Conservation (phyloP, 2,113 vertebrate genomes). For the Cisticola juncidis region DNA sequence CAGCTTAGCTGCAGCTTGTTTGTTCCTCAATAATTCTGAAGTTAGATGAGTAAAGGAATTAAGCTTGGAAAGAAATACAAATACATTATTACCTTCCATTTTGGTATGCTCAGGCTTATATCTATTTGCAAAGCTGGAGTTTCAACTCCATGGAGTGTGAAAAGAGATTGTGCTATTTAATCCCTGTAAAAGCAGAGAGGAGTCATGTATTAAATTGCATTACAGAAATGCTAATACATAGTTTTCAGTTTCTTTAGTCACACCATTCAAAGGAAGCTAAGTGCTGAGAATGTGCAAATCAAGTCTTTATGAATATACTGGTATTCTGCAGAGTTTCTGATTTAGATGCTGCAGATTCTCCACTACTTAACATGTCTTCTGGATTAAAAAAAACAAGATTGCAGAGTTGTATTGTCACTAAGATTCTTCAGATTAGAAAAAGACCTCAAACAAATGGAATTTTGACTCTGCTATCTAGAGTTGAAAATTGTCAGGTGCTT, state of each 20-base stretch:
- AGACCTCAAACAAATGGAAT: not conserved
- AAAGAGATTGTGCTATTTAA: constrained; percentile 2
- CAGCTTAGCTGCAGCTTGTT: constrained; percentile 10
- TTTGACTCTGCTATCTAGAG: not conserved
- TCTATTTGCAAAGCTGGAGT: not conserved
- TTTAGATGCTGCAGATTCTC: not conserved
- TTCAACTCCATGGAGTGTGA: not conserved
- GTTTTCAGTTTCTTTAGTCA: not conserved
- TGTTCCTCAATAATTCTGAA: not conserved
- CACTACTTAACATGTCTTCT: not conserved
- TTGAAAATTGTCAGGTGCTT: not conserved
- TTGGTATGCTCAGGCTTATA: not conserved
- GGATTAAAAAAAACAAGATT: not conserved
- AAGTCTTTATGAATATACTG: not conserved
- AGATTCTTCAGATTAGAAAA: not conserved
- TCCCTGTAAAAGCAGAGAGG: not conserved
- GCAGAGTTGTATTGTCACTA: not conserved
- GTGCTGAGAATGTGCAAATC: not conserved
- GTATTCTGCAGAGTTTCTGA: not conserved
- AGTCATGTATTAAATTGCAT: constrained; percentile 24
- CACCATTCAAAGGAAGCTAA: not conserved
- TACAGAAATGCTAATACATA: constrained; percentile 3
- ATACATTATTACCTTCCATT: not conserved
- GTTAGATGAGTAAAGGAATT: not conserved
- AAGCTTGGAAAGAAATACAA: not conserved